Evolutionary conservation across 2,797 vertebrate genomes (phyloP), one percentile per base, ranked within the genome.

Genomic region (Danio tinwini): DNA sequence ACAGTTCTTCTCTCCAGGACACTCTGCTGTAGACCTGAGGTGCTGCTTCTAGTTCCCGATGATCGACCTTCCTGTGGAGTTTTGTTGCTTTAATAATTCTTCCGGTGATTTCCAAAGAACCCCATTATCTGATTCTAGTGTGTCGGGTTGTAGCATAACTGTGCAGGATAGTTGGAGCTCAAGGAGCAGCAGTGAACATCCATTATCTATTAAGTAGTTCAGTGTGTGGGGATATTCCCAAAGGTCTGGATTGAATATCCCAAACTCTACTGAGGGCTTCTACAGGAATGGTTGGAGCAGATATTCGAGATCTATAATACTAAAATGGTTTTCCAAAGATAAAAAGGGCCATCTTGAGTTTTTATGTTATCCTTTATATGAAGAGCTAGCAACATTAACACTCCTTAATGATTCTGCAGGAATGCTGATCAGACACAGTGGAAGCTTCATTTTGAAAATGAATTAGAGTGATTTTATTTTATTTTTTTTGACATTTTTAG

Each of bases 241-340:
- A 44, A 73, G 19, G 7, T 45, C 53, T 45, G 70, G 13, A 47
- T 21, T 69, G n/a, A 14, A 29, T 21, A 16, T 72, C 12, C 52
- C 52, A 56, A 71, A 71, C 40, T 44, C 55, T 42, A 61, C 71
- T 21, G 14, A 47, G 44, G 13, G 40, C 42, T 59, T 56, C 42
- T 52, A 11, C 47, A 21, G 9, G 45, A 37, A 62, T 61, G 9
- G 17, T 65, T 65, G 50, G 53, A 77, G 21, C 5, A 21, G 19
- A 49, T 65, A 52, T 67, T 76, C 76, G 77, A 49, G 71, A 81
- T 47, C 8, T 58, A 44, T 42, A 52, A 49, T 70, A 55, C 72
- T 80, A 76, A 73, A 83, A 75, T 45, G 13, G 53, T 65, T 44
- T 67, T 69, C 84, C 82, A 85, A 85, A 83, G 79, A 80, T 52